Evolutionary conservation across 2,113 vertebrate genomes (phyloP), one percentile per base, ranked within the genome.

Genomic region (Morone saxatilis): DNA sequence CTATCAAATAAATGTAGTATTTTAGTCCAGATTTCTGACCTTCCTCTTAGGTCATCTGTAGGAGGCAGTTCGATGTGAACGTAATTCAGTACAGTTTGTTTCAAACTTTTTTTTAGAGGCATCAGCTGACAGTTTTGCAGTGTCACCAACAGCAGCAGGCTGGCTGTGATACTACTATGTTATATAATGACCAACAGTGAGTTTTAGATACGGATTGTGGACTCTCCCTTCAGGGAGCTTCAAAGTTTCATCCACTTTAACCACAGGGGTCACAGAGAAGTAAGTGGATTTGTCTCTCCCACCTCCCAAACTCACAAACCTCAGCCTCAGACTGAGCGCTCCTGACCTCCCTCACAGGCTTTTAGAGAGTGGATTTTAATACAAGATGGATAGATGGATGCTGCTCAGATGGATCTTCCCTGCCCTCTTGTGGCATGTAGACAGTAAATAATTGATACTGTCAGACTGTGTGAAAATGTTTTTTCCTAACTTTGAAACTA

Each of bases 401-500:
- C 12, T 59, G 36, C 16, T 17, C 1, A n/a, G 20, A 31, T 50
- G 20, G 56, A 75, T 48, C 65, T 71, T 57, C 1, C 0, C 71
- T 76, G 83, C 78, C 78, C 77, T 71, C 78, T 53, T 59, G 59
- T 85, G 83, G 72, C 12, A 47, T 60, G 6, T 16, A 16, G 56
- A 31, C 56, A 31, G 56, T 16, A 31, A 25, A 59, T 31, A 31
- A 14, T 19, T 6, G 12, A 59, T 25, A 6, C 0, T 56, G 61
- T 62, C 38, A 62, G 61, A n/a, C 17, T 41, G 8, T 41, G 40
- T 6, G 40, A 25, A 22, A 22, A 57, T 57, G 11, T 40, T 38
- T 43, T 41, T 43, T 43, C 6, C 8, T 38, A 38, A 61, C 59
- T 61, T 19, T 19, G 6, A 38, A 61, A 61, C 31, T 61, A 61